Evolutionary conservation across 1,140 invertebrate genomes (phyloP), one percentile per base, ranked within the genome.

Genomic region (Tenebrio molitor): DNA sequence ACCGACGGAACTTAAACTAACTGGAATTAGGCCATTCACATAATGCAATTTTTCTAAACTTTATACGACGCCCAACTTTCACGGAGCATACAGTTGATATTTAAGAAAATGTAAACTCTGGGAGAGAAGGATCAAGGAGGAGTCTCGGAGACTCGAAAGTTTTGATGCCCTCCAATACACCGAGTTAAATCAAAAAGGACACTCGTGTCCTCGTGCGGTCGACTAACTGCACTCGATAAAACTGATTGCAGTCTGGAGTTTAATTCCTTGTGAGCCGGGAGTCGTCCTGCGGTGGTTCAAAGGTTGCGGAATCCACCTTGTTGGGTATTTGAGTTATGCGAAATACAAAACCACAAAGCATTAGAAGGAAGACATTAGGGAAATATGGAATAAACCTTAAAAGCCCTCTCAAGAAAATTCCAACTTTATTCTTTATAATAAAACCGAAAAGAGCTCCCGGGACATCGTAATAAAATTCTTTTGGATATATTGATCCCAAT

Each of bases 391-490:
- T 4, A 10, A 46, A 46, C 42, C 16, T 46, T 46, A 6, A 15
- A 17, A 19, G 14, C 16, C 17, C 4, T 17, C 42, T 46, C 42
- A 19, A 46, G 14, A 16, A 16, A 46, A 15, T 46, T 46, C 16
- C 42, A 6, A 5, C 42, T 46, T 46, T 46, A 46, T 46, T 15
- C 42, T 46, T 16, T 46, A 12, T 46, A 46, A 46, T 46, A 46
- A 46, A 46, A 46, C 15, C 42, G 17, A n/a, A 39, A 46, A 46
- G 42, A 17, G 15, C 12, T 16, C 17, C 12, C 5, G 15, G 14
- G 16, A 17, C 16, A 46, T 46, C 15, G 42, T 17, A 46, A 46
- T 15, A 46, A 46, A 46, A 46, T 46, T 46, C 42, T 10, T 17
- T 46, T 46, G 14, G 2, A 17, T 46, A 15, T 46, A 46, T 46